phyloP scores from a whole-genome alignment of 2,888 invertebrate species.

The Falcaria lacertinaria region DNA sequence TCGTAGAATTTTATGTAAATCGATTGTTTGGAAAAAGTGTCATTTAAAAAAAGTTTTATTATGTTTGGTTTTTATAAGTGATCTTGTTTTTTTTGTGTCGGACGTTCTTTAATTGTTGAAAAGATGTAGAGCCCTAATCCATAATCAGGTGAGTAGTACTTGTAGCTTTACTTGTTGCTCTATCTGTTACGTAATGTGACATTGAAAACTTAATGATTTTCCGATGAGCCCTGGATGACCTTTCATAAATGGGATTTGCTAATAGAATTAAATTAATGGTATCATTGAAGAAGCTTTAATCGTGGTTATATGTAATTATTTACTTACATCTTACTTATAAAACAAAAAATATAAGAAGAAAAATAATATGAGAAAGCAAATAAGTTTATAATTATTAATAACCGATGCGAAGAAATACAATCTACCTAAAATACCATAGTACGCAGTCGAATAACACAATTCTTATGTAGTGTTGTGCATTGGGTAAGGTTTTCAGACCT shows the following conservation, averaged over 20 bases:
- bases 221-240: constrained; percentile 6
- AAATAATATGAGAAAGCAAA: no score
- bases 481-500: no score
- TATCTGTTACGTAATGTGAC: constrained; percentile 59
- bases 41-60: not conserved
- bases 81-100: constrained; percentile 33
- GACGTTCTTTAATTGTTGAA: constrained; percentile 35
- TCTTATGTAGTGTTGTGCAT: no score
- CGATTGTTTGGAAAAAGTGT: constrained; percentile 9
- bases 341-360: no score
- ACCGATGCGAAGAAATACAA: no score
- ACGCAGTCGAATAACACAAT: no score
- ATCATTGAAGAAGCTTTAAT: no score
- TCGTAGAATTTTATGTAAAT: not conserved
- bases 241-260: not conserved
- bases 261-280: not conserved
- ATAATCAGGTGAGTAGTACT: constrained; percentile 45
- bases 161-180: constrained; percentile 70
- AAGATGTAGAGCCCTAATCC: constrained; percentile 55
- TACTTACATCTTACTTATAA: no score
- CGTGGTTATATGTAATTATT: no score
- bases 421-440: no score
- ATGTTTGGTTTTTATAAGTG: constrained; percentile 28
- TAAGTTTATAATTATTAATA: no score
- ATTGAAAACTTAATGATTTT: constrained; percentile 32